Conservation (phyloP, 1,140 invertebrate genomes). For the Drosophila ambigua region DNA sequence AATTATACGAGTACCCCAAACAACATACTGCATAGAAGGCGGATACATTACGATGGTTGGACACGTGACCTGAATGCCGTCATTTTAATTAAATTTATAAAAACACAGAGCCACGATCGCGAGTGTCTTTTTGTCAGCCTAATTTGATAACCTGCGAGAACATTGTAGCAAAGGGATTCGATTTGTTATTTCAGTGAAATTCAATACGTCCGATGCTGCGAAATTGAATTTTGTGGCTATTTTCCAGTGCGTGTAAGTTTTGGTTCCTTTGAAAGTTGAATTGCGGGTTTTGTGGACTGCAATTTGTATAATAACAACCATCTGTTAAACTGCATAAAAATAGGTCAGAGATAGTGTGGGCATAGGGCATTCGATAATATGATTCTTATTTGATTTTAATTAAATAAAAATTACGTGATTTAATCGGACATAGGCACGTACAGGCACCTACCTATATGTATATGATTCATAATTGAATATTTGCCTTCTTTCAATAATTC, state of each 20-base stretch:
- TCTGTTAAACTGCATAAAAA: too few relatives aligned
- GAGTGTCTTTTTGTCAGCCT: conserved; percentile 72
- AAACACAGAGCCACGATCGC: conserved; percentile 67
- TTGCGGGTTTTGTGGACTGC: too few relatives aligned
- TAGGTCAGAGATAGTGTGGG: too few relatives aligned
- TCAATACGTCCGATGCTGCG: too few relatives aligned
- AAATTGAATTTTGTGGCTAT: too few relatives aligned
- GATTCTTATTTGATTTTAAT: too few relatives aligned
- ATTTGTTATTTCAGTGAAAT: too few relatives aligned
- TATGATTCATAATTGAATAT: neutral
- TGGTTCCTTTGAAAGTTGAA: too few relatives aligned
- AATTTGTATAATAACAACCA: too few relatives aligned
- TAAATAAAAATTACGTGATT: neutral
- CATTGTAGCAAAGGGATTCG: too few relatives aligned
- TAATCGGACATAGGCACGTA: neutral
- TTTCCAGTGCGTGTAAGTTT: too few relatives aligned
- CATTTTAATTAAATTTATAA: conserved; percentile 83
- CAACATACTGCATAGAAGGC: conserved; percentile 51
- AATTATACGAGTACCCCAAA: conserved; percentile 33
- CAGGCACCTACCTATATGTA: neutral
- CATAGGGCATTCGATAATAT: too few relatives aligned
- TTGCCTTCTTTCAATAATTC: neutral
- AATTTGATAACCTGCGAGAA: conserved; percentile 13
- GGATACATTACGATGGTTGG: conserved; percentile 79
- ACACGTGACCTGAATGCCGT: conserved; percentile 75